Base-by-base conservation (phyloP, 2,113 vertebrate species). In the Calidris pygmaea region DNA sequence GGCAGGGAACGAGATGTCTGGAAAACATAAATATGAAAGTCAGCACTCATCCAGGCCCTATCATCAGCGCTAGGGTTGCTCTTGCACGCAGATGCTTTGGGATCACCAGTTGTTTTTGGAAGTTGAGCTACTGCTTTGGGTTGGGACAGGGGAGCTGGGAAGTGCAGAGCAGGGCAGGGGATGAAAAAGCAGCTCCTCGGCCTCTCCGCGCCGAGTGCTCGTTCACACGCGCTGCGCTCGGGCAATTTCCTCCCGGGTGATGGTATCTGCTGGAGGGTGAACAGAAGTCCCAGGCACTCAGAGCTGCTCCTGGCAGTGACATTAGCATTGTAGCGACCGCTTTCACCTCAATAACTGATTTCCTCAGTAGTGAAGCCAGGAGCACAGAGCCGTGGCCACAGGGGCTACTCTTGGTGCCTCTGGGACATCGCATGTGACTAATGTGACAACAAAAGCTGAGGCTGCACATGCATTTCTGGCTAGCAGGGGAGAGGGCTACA, bases 1-100 rank as follows among this genome's bases (percentile, higher is more conserved):
- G 73, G 77, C 80, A 96, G 32, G 68, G 92, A 93, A 88, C 10
- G 23, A 91, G 59, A 29, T 73, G 82, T 35, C 90, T 86, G 85
- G 77, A 76, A 93, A 93, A 91, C 30, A 85, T 80, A 89, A 85
- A 93, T 73, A 85, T 3, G 14, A 55, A 87, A 70, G 60, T 84
- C 76, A 84, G 80, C 32, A 37, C 55, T 85, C 75, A 74, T 67
- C 48, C 89, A 82, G 53, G 83, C 8, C 7, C 70, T 70, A 16
- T 39, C 73, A 81, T 21, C 50, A 85, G 77, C 2, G 4, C 58
- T 76, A 23, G 68, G 14, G 13, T 3, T 90, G 60, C 83, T 92
- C 73, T 74, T 45, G 56, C 29, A 89, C 48, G 50, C 35, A 76
- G 52, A 75, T 55, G 32, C 35, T 70, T n/a, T 41, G 70, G 89